phyloP scores from a whole-genome alignment of 2,888 invertebrate genomes.

The Cheiracanthium punctorium region DNA sequence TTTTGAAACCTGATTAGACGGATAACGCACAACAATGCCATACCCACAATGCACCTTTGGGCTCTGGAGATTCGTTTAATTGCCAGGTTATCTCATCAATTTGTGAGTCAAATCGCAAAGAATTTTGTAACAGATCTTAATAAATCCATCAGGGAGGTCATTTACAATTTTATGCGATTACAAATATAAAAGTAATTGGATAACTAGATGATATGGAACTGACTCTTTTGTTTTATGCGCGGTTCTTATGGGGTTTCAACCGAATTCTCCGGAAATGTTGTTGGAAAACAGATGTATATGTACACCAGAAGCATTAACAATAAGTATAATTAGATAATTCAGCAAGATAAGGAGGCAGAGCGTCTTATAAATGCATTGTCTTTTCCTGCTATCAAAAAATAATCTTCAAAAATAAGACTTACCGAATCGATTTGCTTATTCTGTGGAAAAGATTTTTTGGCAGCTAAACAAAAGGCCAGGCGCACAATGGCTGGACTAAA shows the following conservation, averaged over 20 bases:
- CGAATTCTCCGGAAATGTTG: neutral
- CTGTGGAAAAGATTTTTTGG: neutral
- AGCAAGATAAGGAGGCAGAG: neutral
- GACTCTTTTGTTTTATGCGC: neutral
- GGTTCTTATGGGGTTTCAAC: neutral
- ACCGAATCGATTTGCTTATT: neutral
- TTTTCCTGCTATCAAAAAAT: neutral
- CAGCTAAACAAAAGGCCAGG: neutral
- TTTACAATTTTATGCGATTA: slow-evolving; percentile 10
- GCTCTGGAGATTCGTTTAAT: neutral
- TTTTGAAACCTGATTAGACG: neutral
- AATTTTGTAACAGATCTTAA: slow-evolving; percentile 13
- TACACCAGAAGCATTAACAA: neutral
- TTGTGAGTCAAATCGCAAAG: slow-evolving; percentile 13
- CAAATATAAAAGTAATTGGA: neutral
- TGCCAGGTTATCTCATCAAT: slow-evolving; percentile 2
- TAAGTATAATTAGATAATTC: slow-evolving; percentile 1
- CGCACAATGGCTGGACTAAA: neutral
- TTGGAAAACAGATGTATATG: neutral
- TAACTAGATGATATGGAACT: neutral
- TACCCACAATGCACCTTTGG: neutral
- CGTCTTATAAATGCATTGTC: neutral
- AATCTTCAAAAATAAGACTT: neutral
- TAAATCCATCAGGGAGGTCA: neutral
- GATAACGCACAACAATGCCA: neutral